Evolutionary conservation across 2,113 vertebrate genomes (phyloP), one percentile per base, ranked within the genome.

Genomic region (Cisticola juncidis): DNA sequence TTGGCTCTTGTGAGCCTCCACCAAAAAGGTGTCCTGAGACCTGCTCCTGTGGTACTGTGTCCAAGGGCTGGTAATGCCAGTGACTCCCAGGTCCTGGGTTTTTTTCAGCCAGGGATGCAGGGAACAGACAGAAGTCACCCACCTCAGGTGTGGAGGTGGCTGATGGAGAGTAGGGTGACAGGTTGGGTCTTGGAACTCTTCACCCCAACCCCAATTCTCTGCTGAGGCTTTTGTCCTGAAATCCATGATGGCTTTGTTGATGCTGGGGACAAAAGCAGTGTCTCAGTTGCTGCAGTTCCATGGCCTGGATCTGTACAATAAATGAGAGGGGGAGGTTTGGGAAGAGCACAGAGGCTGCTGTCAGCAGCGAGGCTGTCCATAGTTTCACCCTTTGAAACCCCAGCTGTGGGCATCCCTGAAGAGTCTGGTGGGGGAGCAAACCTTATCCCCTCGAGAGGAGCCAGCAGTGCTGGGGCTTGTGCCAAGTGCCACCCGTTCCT

Each of bases 311-410:
- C 4, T 1, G 44, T 17, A 0, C 0, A 0, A 17, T 29, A 14
- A 60, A 66, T 0, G 0, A 36, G 44, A 47, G 2, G 36, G 35
- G 24, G 77, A 22, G 48, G 15, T 64, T 0, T 2, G 8, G 44
- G 77, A 26, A 35, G 26, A 13, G 40, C 0, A 0, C 33, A 54
- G 80, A 15, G 36, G 53, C 38, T 0, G 5, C 62, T 61, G 50
- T 64, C 81, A 58, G 42, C 54, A 61, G 56, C 0, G 4, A 29
- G 66, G 47, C 47, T 11, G 0, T 40, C 62, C 35, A 0, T 45
- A 35, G 20, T 65, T 68, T 70, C 61, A 21, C 40, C 53, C 61
- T 19, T 0, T 9, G 35, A 62, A 79, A 19, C 29, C 28, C 54
- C 0, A 5, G 57, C 40, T 78, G 60, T 31, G 60, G 47, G n/a